Evolutionary conservation across 2,113 vertebrate genomes (phyloP), one percentile per base, ranked within the genome.

Genomic region (Paratilapia polleni): DNA sequence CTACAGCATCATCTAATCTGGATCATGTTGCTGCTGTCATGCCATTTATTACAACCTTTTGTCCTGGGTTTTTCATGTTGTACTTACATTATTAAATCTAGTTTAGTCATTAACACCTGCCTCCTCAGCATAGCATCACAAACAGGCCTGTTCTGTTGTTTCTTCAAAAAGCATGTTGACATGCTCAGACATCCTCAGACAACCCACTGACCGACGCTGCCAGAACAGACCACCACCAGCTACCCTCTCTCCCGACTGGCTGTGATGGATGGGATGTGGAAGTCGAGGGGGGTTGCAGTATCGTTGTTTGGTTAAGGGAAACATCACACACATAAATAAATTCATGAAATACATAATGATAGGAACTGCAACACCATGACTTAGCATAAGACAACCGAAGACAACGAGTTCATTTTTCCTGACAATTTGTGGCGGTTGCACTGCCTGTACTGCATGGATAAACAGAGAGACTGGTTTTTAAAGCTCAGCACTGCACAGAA

Each of bases 331-430:
- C 76, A 91, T 91, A 86, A 84, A 90, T 89, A 86, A 56, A 93
- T 93, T 89, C 86, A 89, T 91, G 86, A 85, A 87, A 90, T 89
- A 86, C 80, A 84, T 77, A 78, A 85, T 83, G 84, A 90, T 75
- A 43, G 70, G 77, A 86, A 87, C 31, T 54, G 11, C 26, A 64
- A 77, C 78, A 59, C 57, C 24, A 14, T 7, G 10, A 68, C 74
- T 64, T 14, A 78, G 49, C n/a, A 20, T 41, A 59, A 83, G 64
- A 77, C 68, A 52, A 22, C 28, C 6, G 14, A 85, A 86, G 84
- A 85, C 81, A 88, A 82, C 78, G 17, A 80, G 61, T 78, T 43
- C 15, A 43, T 81, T 83, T 78, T 60, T 38, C 68, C 68, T 73
- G 61, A 79, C 59, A 38, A 87, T 81, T 83, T 31, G 64, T 57